phyloP scores from a whole-genome alignment of 1,140 invertebrate species.

The Homalodisca vitripennis region DNA sequence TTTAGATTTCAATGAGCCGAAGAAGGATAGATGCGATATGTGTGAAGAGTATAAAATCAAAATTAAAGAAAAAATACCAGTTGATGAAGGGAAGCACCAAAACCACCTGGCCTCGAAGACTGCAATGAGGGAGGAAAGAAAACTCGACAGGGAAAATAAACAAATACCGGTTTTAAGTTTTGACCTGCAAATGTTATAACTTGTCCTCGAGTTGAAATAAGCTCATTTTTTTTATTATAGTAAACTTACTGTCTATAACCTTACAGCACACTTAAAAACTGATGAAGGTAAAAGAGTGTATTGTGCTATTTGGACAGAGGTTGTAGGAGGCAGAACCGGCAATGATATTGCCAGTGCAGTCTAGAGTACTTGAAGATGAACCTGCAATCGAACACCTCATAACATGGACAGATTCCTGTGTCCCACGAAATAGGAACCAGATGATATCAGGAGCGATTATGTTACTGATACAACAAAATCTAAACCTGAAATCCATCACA shows the following conservation, averaged over 20 bases:
- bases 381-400: slow-evolving; percentile 19
- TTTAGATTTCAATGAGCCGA: slow-evolving; percentile 35
- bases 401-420: slow-evolving; percentile 42
- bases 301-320: slow-evolving; percentile 39
- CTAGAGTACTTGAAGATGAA: not conserved
- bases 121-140: slow-evolving; percentile 28
- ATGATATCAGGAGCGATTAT: slow-evolving; percentile 39
- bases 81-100: slow-evolving; percentile 19
- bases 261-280: slow-evolving; percentile 38
- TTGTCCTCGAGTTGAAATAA: slow-evolving; percentile 39
- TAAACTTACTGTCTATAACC: slow-evolving; percentile 41
- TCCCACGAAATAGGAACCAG: slow-evolving; percentile 42
- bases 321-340: not conserved
- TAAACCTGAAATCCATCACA: slow-evolving; percentile 34
- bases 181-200: slow-evolving; percentile 41
- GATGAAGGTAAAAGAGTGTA: slow-evolving; percentile 33
- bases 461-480: slow-evolving; percentile 36
- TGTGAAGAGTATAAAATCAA: slow-evolving; percentile 32
- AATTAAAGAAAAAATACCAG: not conserved
- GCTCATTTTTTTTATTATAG: slow-evolving; percentile 39
- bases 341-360: slow-evolving; percentile 21
- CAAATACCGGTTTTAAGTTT: slow-evolving; percentile 36
- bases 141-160: slow-evolving; percentile 30
- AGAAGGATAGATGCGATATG: slow-evolving; percentile 38
- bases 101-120: slow-evolving; percentile 22